phyloP scores from a whole-genome alignment of 2,797 vertebrate genomes.

The Siniperca scherzeri region DNA sequence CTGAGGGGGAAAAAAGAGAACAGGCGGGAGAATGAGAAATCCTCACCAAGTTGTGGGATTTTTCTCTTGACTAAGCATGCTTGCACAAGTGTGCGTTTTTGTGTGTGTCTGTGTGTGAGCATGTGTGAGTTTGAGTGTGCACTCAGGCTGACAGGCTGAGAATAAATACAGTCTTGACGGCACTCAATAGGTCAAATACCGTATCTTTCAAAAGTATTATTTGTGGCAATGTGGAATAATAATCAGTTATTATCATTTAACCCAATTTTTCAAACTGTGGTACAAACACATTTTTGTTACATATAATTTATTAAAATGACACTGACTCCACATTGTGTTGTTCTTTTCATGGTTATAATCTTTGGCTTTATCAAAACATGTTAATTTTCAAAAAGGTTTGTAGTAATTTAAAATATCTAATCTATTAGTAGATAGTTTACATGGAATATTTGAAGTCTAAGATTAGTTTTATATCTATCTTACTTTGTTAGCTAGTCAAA shows the following conservation, averaged over 20 bases:
- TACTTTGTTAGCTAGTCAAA: background rate
- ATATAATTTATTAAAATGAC: background rate
- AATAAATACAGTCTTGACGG: conserved; percentile 63
- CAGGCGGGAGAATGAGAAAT: conserved; percentile 60
- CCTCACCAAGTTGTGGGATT: conserved; percentile 68
- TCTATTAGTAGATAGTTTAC: background rate
- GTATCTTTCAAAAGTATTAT: conserved; percentile 31
- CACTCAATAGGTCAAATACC: conserved; percentile 63
- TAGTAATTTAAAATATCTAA: background rate
- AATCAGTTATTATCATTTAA: background rate
- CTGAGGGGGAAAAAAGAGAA: conserved; percentile 22
- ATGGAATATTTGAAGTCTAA: conserved; percentile 4
- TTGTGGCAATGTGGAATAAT: conserved; percentile 14
- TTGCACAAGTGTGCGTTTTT: conserved; percentile 43
- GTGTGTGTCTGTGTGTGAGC: conserved; percentile 29
- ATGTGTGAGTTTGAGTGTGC: conserved; percentile 33
- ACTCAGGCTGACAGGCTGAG: conserved; percentile 29
- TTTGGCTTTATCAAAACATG: background rate
- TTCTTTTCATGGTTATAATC: background rate
- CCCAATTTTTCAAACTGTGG: conserved; percentile 1
- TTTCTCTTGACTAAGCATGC: conserved; percentile 66
- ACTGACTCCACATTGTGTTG: background rate
- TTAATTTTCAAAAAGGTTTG: background rate
- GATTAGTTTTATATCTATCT: conserved; percentile 18
- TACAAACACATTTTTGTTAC: background rate